Evolutionary conservation across 2,888 invertebrate species (phyloP).

Genomic region (Neria commutata): DNA sequence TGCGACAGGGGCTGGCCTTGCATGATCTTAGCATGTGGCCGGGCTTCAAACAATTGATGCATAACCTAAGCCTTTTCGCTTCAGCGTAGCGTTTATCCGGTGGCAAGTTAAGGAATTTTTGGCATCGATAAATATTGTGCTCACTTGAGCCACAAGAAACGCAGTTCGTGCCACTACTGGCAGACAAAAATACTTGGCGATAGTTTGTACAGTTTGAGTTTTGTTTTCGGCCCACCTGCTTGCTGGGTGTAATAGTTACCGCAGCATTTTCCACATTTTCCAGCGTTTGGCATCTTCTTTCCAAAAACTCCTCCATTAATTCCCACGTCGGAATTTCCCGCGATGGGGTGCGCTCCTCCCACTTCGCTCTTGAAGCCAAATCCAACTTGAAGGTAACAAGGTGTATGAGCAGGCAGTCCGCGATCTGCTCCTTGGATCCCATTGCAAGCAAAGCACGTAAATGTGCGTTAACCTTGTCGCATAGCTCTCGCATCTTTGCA

Average conservation of each 20-base stretch:
- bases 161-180: too few relatives aligned
- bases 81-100: conserved; percentile 16
- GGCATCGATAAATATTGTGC: neutral
- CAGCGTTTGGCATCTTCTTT: conserved; percentile 20
- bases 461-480: conserved; percentile 20
- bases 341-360: conserved; percentile 16
- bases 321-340: conserved; percentile 21
- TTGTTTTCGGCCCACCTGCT: conserved; percentile 22
- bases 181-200: too few relatives aligned
- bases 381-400: conserved; percentile 17
- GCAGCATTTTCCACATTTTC: conserved; percentile 23
- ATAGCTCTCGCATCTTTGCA: conserved; percentile 17
- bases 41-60: conserved; percentile 29
- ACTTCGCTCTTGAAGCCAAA: conserved; percentile 13
- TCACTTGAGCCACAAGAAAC: too few relatives aligned
- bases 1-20: conserved; percentile 24
- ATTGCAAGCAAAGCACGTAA: conserved; percentile 17
- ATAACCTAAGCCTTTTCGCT: conserved; percentile 21
- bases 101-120: neutral
- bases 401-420: neutral
- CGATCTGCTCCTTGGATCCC: conserved; percentile 1
- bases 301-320: conserved; percentile 18
- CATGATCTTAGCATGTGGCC: conserved; percentile 27
- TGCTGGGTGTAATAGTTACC: conserved; percentile 15
- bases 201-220: too few relatives aligned